Base-by-base conservation (phyloP, 2,888 invertebrate species). In the Drosophila paranaensis region DNA sequence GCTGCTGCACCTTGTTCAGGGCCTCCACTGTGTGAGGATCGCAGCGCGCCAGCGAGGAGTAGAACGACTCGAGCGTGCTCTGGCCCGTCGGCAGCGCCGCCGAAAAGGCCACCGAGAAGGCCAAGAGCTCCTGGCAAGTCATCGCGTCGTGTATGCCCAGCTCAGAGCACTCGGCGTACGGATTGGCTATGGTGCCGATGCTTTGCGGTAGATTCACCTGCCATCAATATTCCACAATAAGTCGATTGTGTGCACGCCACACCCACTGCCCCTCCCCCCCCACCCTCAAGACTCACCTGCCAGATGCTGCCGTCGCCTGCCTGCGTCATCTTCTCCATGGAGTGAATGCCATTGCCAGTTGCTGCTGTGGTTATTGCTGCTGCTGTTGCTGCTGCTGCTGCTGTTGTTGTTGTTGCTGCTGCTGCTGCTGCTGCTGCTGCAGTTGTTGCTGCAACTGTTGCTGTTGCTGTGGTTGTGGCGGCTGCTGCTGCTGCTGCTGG, bases 31-130 rank as follows among this genome's bases (percentile, higher is more conserved):
- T 91, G 55, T 92, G 92, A 0, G 92, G 91, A 83, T 95, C 95
- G 78, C 96, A 96, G 90, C 96, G 96, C 11, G 96, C 96, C 53
- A 97, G 93, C 55, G 96, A 96, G 89, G 95, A 95, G 89, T 97
- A 96, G 92, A 97, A 96, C 0, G 96, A 96, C 90, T 97, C 97
- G 56, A 97, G 93, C 14, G 97, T 96, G 48, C 96, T 95, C 92
- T 97, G 97, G 25, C 97, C 97, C 6, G 98, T 97, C 3, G 98
- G 97, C 72, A 98, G 93, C 0, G 98, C 97, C 0, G 98, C 98
- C 73, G 97, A 97, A 61, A 98, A 95, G 0, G 98, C 98, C 11
- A 98, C 98, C 55, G 97, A 97, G 60, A 98, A 94, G n/a, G 98
- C 98, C 68, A 98, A 94, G 35, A 98, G 94, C 93, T 98, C 97